These are phyloP conservation scores for Piliocolobus tephrosceles DNA, from an alignment of 2,113 vertebrate species.

Conservation along the genomic window DNA sequence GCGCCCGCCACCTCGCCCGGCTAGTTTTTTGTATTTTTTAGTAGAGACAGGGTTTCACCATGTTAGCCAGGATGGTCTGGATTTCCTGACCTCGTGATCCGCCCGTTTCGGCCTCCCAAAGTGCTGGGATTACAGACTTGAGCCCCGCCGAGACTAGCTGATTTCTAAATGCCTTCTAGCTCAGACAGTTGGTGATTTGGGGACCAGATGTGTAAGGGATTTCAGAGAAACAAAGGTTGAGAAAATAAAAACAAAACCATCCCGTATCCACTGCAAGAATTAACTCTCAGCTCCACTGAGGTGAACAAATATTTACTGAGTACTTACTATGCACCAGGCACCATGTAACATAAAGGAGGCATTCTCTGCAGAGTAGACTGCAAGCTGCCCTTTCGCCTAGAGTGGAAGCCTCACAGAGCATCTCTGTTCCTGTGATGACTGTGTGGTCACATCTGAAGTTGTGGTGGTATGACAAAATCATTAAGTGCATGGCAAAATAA, in stretches of 20 bases:
- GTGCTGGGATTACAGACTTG: too few species aligned
- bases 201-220: background rate
- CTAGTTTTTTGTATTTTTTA: too few species aligned
- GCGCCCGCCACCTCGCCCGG: rapidly evolving
- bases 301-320: background rate
- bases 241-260: background rate
- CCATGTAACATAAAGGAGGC: background rate
- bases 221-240: background rate
- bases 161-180: background rate
- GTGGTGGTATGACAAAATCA: background rate
- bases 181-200: background rate
- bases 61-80: too few species aligned
- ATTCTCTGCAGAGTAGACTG: background rate
- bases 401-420: background rate
- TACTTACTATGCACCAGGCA: background rate
- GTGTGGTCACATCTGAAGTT: background rate
- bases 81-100: too few species aligned
- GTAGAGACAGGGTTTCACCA: too few species aligned
- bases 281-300: background rate
- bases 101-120: too few species aligned
- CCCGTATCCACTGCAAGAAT: background rate
- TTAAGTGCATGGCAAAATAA: background rate
- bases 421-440: background rate
- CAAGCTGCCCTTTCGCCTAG: background rate
- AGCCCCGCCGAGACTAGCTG: too few species aligned